These are phyloP conservation scores for Xylota segnis DNA, from an alignment of 2,888 invertebrate species.

Conservation along the genomic window DNA sequence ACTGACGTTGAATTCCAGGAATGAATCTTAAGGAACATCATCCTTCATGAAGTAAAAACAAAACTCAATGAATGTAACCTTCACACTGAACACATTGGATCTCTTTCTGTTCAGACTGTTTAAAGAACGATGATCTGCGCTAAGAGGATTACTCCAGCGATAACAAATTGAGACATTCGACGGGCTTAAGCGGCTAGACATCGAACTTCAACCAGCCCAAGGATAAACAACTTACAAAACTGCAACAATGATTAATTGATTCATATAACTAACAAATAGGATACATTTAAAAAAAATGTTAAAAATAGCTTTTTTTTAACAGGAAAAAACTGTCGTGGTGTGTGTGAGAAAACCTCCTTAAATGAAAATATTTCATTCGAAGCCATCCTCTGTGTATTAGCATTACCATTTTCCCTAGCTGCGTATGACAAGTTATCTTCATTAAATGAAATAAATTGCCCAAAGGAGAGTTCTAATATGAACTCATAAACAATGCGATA, in stretches of 20 bases:
- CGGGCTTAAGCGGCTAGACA: too few relatives aligned
- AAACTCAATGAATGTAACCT: background rate
- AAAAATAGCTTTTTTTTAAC: background rate
- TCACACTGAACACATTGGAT: too few relatives aligned
- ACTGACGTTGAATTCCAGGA: background rate
- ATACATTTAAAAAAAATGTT: slow-evolving; percentile 8
- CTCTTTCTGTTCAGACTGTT: too few relatives aligned
- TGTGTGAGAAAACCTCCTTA: slow-evolving; percentile 38
- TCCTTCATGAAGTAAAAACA: background rate
- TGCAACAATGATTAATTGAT: background rate
- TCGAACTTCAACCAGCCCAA: too few relatives aligned
- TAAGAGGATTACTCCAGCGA: too few relatives aligned
- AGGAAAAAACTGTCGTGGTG: too few relatives aligned
- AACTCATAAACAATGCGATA: slow-evolving; percentile 74
- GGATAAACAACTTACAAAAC: too few relatives aligned
- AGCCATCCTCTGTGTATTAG: slow-evolving; percentile 55
- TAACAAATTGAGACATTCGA: too few relatives aligned
- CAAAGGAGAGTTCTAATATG: slow-evolving; percentile 75
- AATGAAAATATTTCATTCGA: slow-evolving; percentile 65
- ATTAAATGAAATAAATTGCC: slow-evolving; percentile 77
- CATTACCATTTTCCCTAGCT: slow-evolving; percentile 57
- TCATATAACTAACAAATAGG: background rate
- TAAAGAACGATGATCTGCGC: too few relatives aligned
- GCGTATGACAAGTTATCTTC: slow-evolving; percentile 76
- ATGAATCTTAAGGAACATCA: background rate